Percentiles rank a stretch among this genome's conserved stretches.
These are phyloP conservation scores for Amiota minor DNA, from an alignment of 2,888 invertebrate species.

Conservation along the genomic window DNA sequence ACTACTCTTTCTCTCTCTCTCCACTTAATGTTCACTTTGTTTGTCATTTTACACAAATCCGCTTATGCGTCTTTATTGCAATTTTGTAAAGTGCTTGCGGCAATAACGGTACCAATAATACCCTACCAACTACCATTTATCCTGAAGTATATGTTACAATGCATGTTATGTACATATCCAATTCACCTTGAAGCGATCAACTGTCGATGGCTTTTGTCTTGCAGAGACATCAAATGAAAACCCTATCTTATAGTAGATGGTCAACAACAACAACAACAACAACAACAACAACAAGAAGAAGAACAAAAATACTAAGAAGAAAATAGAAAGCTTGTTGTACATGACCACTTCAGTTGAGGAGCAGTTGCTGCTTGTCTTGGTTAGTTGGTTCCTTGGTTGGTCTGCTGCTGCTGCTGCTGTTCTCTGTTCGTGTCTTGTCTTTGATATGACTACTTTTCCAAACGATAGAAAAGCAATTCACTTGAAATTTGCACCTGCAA, in stretches of 20 bases:
- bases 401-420: too few species aligned
- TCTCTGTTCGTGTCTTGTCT: constrained; percentile 38
- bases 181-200: neutral
- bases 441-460: constrained; percentile 60
- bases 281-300: neutral
- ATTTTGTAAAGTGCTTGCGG: constrained; percentile 56
- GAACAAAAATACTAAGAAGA: neutral
- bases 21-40: neutral
- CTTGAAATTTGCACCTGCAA: constrained; percentile 68
- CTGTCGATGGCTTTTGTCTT: constrained; percentile 31
- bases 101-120: constrained; percentile 35
- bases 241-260: constrained; percentile 8
- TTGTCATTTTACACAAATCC: constrained; percentile 44
- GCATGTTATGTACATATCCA: neutral
- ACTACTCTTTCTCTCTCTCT: neutral
- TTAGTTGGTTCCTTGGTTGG: too few species aligned
- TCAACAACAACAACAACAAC: neutral
- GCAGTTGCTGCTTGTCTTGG: too few species aligned
- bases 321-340: constrained; percentile 31
- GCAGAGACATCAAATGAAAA: constrained; percentile 23
- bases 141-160: neutral
- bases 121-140: neutral
- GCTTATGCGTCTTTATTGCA: constrained; percentile 55
- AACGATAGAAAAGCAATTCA: constrained; percentile 68
- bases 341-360: constrained; percentile 13